Evolutionary conservation across 2,888 invertebrate species (phyloP), one percentile per base, ranked within the genome.

Genomic region (Trissonchulus latispiculum): DNA sequence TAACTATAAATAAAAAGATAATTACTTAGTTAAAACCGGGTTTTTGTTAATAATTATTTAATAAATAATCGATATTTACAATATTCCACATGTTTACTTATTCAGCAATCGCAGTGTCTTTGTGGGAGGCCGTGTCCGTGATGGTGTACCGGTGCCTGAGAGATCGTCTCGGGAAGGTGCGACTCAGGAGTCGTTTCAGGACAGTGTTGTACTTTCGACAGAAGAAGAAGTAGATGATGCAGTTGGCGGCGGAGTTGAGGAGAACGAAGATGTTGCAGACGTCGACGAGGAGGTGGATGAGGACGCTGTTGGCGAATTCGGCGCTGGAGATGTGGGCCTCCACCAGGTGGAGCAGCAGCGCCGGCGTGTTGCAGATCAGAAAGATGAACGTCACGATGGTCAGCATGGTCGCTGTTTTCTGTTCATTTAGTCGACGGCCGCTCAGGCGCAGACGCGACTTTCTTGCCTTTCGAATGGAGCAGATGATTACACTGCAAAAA

Each of bases 301-400:
- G 33, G 29, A 32, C 32, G 29, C n/a, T 32, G 15, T 31, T 64
- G 18, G 8, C 66, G 15, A 64, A 35, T 15, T 8, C 15, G 29
- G 29, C 15, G 15, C 32, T 31, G 18, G 66, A 35, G 8, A 64
- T 64, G 29, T 31, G 32, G n/a, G 33, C 33, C 33, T 64, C 66
- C 18, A 64, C 32, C 15, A 64, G 29, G 33, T 64, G 29, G 29
- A 64, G 33, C 66, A 64, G 32, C n/a, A 64, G 66, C 66, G 66
- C 32, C 33, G 66, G 66, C 8, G 66, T 64, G 66, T 64, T 64
- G 66, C 66, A 64, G n/a, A 64, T 64, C 15, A 64, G n/a, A n/a
- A 64, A 64, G 18, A 64, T 18, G 29, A 64, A 8, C 32, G 33
- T 64, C 33, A 64, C 66, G 66, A 35, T 64, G 15, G 33, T 8